Percentiles rank a stretch among this genome's conserved stretches.
Conservation (phyloP, 1,140 invertebrate species). For the Cyclargus thomasi region DNA sequence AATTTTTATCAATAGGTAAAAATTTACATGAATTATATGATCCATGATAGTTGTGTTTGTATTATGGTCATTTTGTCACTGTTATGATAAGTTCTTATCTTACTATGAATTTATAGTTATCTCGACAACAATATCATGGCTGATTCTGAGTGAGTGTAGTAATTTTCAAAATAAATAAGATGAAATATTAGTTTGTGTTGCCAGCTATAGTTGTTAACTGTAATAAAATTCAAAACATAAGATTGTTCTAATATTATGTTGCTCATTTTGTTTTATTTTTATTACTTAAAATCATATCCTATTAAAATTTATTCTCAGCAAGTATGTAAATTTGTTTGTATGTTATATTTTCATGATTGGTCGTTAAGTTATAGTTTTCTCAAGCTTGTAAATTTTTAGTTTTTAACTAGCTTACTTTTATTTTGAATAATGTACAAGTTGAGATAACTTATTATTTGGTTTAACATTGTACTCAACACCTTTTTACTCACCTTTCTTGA, state of each 20-base stretch:
- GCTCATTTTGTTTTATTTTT: background rate
- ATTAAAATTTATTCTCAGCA: too few relatives aligned
- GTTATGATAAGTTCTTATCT: slow-evolving; percentile 5
- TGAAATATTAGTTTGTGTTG: background rate
- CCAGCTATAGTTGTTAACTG: slow-evolving; percentile 5
- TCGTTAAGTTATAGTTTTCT: too few relatives aligned
- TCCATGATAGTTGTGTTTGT: too few relatives aligned
- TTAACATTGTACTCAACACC: too few relatives aligned
- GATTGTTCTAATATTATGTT: background rate
- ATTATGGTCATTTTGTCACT: background rate
- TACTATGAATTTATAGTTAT: background rate
- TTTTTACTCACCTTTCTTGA: too few relatives aligned
- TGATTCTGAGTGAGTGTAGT: background rate
- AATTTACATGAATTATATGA: background rate
- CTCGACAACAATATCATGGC: background rate
- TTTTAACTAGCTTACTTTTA: too few relatives aligned
- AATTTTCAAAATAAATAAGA: background rate
- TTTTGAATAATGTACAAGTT: too few relatives aligned
- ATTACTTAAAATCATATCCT: background rate
- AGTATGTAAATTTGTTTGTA: too few relatives aligned
- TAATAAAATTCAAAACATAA: background rate
- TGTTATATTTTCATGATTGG: too few relatives aligned
- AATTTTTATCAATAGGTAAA: background rate
- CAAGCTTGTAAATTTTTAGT: too few relatives aligned
- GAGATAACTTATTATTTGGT: too few relatives aligned